phyloP scores from a whole-genome alignment of 1,140 invertebrate genomes.

The Drosophila ironensis region DNA sequence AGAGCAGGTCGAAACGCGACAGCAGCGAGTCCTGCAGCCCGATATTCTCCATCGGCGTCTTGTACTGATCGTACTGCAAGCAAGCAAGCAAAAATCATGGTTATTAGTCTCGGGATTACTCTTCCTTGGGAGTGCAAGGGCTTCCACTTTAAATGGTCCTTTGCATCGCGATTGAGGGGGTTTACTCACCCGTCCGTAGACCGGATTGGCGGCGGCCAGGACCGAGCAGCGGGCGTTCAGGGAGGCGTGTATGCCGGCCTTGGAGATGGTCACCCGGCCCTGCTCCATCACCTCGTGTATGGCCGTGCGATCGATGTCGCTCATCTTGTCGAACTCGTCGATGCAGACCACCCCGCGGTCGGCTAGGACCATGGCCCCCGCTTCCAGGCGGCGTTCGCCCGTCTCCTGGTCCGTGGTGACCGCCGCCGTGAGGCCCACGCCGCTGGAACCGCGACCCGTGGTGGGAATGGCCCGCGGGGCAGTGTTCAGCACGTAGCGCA shows the following conservation, averaged over 20 bases:
- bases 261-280: constrained; percentile 97
- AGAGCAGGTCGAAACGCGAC: constrained; percentile 99
- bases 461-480: constrained; percentile 98
- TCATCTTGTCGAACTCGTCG: constrained; percentile 99
- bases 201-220: constrained; percentile 99
- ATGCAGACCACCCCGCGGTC: constrained; percentile 99
- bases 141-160: no score
- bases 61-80: constrained; percentile 97
- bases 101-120: no score
- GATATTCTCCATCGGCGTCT: constrained; percentile 99
- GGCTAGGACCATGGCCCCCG: constrained; percentile 99
- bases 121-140: no score
- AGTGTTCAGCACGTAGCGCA: constrained; percentile 96
- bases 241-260: constrained; percentile 99
- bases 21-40: constrained; percentile 98
- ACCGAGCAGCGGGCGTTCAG: constrained; percentile 99
- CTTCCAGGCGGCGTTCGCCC: constrained; percentile 94
- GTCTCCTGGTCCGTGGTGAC: constrained; percentile 98
- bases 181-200: constrained; percentile 96
- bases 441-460: constrained; percentile 97
- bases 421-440: constrained; percentile 99
- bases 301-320: constrained; percentile 99
- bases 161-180: no score
- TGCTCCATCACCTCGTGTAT: constrained; percentile 99
- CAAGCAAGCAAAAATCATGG: no score